These are phyloP conservation scores for Macroramphosus scolopax DNA, from an alignment of 2,797 vertebrate genomes.

Conservation along the genomic window DNA sequence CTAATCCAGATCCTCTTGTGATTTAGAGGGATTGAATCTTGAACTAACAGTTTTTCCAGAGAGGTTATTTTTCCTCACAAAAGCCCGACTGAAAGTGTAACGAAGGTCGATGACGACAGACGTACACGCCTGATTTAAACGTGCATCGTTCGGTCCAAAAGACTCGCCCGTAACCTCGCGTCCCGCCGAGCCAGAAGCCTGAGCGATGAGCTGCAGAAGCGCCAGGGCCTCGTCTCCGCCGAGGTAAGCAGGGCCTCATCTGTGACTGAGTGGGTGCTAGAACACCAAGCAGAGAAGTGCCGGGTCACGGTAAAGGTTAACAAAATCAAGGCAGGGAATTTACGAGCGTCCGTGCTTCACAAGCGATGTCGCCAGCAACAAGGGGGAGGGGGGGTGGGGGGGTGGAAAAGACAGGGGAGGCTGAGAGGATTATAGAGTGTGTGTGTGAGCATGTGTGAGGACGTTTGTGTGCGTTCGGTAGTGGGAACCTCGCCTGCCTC, in stretches of 20 bases:
- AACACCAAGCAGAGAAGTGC: slow-evolving; percentile 68
- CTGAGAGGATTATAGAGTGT: slow-evolving; percentile 60
- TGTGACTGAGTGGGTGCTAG: slow-evolving; percentile 75
- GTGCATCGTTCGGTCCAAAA: slow-evolving; percentile 25
- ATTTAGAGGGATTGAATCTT: slow-evolving; percentile 9
- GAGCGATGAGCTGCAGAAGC: slow-evolving; percentile 67
- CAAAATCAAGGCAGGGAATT: slow-evolving; percentile 78
- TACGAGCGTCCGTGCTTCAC: slow-evolving; percentile 69
- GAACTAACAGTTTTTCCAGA: slow-evolving; percentile 28
- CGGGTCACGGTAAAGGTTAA: slow-evolving; percentile 76
- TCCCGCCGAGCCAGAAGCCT: slow-evolving; percentile 40
- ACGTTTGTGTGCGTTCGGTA: slow-evolving; percentile 38
- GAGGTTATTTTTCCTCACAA: slow-evolving; percentile 3
- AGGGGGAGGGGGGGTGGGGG: slow-evolving; percentile 36
- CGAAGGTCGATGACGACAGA: slow-evolving; percentile 14
- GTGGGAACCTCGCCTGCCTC: slow-evolving; percentile 54
- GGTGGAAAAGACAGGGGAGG: slow-evolving; percentile 62
- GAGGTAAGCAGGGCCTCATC: slow-evolving; percentile 54
- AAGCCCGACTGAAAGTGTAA: slow-evolving; percentile 10
- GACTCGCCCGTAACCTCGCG: slow-evolving; percentile 6
- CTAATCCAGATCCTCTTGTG: too few relatives aligned
- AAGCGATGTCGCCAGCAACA: slow-evolving; percentile 54
- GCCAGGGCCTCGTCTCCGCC: slow-evolving; percentile 26
- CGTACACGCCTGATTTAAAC: slow-evolving; percentile 22
- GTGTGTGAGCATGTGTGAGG: slow-evolving; percentile 41